Conservation (phyloP, 1,140 invertebrate genomes). For the Drosophila erecta region DNA sequence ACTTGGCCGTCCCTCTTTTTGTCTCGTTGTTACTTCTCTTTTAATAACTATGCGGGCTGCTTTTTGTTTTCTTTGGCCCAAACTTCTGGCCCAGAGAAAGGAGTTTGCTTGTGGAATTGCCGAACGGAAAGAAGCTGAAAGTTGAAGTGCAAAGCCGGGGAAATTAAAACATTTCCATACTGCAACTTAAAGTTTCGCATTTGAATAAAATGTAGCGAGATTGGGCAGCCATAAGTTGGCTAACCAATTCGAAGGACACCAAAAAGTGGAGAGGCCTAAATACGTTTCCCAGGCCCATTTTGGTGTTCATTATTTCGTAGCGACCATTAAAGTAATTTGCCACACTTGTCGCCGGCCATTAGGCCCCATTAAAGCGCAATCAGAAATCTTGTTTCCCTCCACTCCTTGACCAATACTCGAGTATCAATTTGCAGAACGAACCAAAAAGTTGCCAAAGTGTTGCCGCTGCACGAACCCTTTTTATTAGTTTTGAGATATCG, state of each 20-base stretch:
- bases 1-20: constrained; percentile 29
- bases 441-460: constrained; percentile 64
- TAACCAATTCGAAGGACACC: constrained; percentile 22
- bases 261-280: neutral
- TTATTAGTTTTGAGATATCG: constrained; percentile 72
- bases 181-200: constrained; percentile 18
- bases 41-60: constrained; percentile 41
- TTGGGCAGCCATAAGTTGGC: constrained; percentile 26
- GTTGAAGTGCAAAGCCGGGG: constrained; percentile 33
- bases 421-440: constrained; percentile 65
- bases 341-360: constrained; percentile 79
- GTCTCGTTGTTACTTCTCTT: constrained; percentile 25
- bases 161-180: constrained; percentile 45
- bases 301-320: constrained; percentile 75
- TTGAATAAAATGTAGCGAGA: neutral
- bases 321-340: constrained; percentile 77
- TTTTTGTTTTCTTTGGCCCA: constrained; percentile 42
- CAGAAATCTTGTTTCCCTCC: constrained; percentile 41
- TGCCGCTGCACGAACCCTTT: constrained; percentile 56
- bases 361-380: constrained; percentile 79
- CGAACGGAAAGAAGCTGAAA: constrained; percentile 22
- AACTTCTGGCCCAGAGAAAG: constrained; percentile 22
- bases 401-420: constrained; percentile 43
- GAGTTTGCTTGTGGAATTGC: constrained; percentile 1
- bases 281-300: constrained; percentile 11